Conservation (phyloP, 1,140 invertebrate genomes). For the Zeugodacus cucurbitae region DNA sequence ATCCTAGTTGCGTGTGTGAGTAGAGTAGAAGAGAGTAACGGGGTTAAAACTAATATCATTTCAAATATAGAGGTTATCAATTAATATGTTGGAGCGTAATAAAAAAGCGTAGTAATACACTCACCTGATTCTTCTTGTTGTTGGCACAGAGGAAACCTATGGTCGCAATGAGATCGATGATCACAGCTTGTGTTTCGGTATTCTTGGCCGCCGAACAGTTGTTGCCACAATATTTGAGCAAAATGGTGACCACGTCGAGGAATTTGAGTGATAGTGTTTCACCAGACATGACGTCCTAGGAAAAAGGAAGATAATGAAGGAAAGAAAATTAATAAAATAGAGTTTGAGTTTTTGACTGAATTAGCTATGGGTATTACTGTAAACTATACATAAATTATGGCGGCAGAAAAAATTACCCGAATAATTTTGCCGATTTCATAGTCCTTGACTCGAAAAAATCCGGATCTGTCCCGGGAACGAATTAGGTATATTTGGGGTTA, state of each 20-base stretch:
- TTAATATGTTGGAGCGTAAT: background rate
- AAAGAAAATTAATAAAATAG: background rate
- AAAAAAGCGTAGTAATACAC: slow-evolving; percentile 34
- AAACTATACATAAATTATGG: too few species aligned
- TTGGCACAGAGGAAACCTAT: slow-evolving; percentile 69
- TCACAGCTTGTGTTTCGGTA: slow-evolving; percentile 67
- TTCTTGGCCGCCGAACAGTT: slow-evolving; percentile 64
- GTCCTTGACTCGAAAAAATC: too few species aligned
- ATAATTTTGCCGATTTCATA: too few species aligned
- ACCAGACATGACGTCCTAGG: slow-evolving; percentile 82
- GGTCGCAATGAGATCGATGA: slow-evolving; percentile 69
- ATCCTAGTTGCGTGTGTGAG: slow-evolving; percentile 49
- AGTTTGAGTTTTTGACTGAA: too few species aligned
- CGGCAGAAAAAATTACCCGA: too few species aligned
- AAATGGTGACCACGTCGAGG: slow-evolving; percentile 86
- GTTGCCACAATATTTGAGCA: slow-evolving; percentile 83
- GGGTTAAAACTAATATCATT: background rate
- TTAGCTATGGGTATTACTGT: too few species aligned
- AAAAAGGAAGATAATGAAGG: background rate
- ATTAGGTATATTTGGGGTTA: too few species aligned
- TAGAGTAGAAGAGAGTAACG: background rate
- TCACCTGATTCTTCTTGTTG: slow-evolving; percentile 68
- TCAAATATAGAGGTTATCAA: background rate
- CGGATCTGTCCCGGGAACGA: too few species aligned
- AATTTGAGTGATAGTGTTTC: slow-evolving; percentile 89